Evolutionary conservation across 1,140 invertebrate species (phyloP), one percentile per base, ranked within the genome.

Genomic region (Trinorchestia longiramus): DNA sequence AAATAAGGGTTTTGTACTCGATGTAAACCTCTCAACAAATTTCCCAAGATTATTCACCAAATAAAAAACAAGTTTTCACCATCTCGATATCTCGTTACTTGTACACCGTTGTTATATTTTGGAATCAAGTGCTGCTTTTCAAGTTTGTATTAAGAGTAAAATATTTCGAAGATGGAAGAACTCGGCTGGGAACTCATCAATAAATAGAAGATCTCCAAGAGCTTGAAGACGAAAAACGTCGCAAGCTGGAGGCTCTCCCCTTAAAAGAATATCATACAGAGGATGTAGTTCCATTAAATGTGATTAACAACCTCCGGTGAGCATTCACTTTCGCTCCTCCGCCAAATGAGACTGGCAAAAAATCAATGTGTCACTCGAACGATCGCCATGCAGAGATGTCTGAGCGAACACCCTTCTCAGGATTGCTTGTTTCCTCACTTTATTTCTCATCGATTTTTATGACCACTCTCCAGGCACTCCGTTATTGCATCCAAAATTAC

Each of bases 231-330:
- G 41, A 44, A 44, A 92, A 94, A 94, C 92, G 44, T 47, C 40
- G 47, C 17, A 44, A 40, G 43, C 41, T 45, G 41, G 17, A 94
- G 92, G 92, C 92, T 77, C 62, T 77, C 62, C 62, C 44, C 92
- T 94, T 47, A 43, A 94, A 94, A 94, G 43, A 77, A 77, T 77
- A 94, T 40, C 44, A 28, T 11, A 40, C 11, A 40, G 44, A 45
- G 92, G 92, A 94, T 45, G 92, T 94, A 45, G 92, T 94, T 94
- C 92, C 92, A 94, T 94, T 94, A 94, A 47, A 94, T 94, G 92
- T 94, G 92, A 94, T 94, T 94, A 94, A 94, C 43, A 94, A 94
- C 92, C 92, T 94, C 92, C 92, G 92, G 92, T 47, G 90, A 43
- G 44, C 92, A 94, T 45, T 94, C 92, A 43, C 92, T n/a, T n/a